Percentiles rank a stretch among this genome's conserved stretches.
phyloP scores from a whole-genome alignment of 2,797 vertebrate species.

The Schizopygopsis malacanthus region DNA sequence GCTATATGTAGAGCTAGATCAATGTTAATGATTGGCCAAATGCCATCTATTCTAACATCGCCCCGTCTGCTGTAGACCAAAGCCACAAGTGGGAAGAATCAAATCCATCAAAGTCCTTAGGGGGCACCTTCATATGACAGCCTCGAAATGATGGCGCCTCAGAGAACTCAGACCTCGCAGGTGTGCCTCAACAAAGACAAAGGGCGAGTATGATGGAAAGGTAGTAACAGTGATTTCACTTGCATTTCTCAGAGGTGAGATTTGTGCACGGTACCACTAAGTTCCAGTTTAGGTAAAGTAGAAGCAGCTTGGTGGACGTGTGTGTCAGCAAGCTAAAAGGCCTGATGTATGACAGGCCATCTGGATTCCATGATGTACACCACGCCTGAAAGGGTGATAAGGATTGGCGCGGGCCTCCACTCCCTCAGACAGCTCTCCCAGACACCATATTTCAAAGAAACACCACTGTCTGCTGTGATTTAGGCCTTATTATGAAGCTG shows the following conservation, averaged over 20 bases:
- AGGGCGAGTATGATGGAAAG: conserved; percentile 43
- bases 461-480: conserved; percentile 57
- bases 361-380: conserved; percentile 61
- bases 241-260: conserved; percentile 37
- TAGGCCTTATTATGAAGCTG: conserved; percentile 59
- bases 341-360: conserved; percentile 63
- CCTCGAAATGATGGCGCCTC: conserved; percentile 27
- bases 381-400: conserved; percentile 60
- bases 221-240: conserved; percentile 11
- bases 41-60: background rate
- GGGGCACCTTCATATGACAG: conserved; percentile 38
- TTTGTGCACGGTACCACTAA: conserved; percentile 28
- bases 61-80: conserved; percentile 8
- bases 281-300: conserved; percentile 39
- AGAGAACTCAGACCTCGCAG: conserved; percentile 24
- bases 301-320: conserved; percentile 44
- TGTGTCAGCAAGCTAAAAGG: conserved; percentile 54
- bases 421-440: conserved; percentile 54
- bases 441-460: conserved; percentile 63
- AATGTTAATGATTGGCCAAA: conserved; percentile 22
- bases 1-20: conserved; percentile 15
- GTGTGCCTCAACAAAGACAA: conserved; percentile 30
- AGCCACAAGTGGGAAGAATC: conserved; percentile 25
- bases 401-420: conserved; percentile 46
- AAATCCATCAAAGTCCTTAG: conserved; percentile 34